These are phyloP conservation scores for Shinisaurus crocodilurus DNA, from an alignment of 2,113 vertebrate genomes.

Conservation along the genomic window DNA sequence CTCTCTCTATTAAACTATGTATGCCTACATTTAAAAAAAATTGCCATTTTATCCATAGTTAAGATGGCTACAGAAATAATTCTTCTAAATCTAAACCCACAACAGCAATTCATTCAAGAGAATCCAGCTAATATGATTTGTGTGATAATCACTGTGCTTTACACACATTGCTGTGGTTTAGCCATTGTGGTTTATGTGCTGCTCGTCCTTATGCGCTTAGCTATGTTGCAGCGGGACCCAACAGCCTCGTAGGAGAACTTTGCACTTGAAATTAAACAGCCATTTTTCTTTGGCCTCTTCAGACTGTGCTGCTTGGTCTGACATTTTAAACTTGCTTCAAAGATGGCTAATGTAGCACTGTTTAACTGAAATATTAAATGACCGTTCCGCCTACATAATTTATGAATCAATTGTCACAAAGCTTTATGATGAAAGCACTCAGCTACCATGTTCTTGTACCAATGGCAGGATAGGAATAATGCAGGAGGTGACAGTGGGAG, in stretches of 20 bases:
- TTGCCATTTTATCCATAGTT: conserved; percentile 16
- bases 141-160: not conserved
- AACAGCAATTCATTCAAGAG: not conserved
- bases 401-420: not conserved
- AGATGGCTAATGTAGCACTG: not conserved
- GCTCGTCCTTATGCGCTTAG: not conserved
- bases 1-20: not conserved
- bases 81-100: not conserved
- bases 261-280: not conserved
- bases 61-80: not conserved
- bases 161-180: not conserved
- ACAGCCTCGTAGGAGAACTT: not conserved
- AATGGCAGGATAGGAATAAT: not conserved
- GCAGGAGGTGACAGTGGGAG: not conserved
- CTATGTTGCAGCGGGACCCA: not conserved
- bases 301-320: not conserved
- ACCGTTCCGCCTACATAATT: not conserved
- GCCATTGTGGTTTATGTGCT: no score
- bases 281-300: not conserved
- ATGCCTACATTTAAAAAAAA: not conserved
- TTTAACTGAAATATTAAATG: not conserved
- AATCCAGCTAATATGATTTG: not conserved
- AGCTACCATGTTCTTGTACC: not conserved
- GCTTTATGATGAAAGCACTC: not conserved
- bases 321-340: not conserved